Conservation (phyloP, 2,797 vertebrate genomes). For the Danio kyathit region DNA sequence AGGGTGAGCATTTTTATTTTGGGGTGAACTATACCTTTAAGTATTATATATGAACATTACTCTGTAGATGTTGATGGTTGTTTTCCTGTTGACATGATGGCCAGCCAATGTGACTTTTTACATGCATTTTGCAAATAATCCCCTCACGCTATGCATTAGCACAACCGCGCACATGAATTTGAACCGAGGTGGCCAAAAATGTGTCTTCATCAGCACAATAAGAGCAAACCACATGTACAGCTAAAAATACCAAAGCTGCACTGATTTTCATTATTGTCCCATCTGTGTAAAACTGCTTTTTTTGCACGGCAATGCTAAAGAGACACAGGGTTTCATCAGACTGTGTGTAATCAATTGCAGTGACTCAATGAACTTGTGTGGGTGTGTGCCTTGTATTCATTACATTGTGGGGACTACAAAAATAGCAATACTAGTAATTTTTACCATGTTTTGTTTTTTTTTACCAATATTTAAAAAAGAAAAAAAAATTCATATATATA, state of each 20-base stretch:
- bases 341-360: conserved; percentile 14
- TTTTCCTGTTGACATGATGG: not conserved
- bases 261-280: conserved; percentile 42
- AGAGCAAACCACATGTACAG: conserved; percentile 48
- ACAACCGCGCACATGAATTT: not conserved
- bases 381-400: not conserved
- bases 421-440: too few species aligned
- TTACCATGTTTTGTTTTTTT: too few species aligned
- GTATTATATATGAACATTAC: too few species aligned
- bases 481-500: too few species aligned
- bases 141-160: not conserved
- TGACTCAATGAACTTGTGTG: conserved; percentile 9
- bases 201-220: conserved; percentile 29
- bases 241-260: conserved; percentile 35
- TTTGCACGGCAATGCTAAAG: conserved; percentile 35
- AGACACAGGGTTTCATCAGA: conserved; percentile 8
- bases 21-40: too few species aligned
- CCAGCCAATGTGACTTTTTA: not conserved
- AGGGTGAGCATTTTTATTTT: too few species aligned
- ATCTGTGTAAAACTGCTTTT: conserved; percentile 36
- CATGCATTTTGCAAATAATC: not conserved
- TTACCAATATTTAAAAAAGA: too few species aligned
- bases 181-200: conserved; percentile 17
- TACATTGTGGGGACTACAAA: too few species aligned
- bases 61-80: not conserved